Conservation (phyloP, 2,113 vertebrate genomes). For the Misgurnus mizolepis region DNA sequence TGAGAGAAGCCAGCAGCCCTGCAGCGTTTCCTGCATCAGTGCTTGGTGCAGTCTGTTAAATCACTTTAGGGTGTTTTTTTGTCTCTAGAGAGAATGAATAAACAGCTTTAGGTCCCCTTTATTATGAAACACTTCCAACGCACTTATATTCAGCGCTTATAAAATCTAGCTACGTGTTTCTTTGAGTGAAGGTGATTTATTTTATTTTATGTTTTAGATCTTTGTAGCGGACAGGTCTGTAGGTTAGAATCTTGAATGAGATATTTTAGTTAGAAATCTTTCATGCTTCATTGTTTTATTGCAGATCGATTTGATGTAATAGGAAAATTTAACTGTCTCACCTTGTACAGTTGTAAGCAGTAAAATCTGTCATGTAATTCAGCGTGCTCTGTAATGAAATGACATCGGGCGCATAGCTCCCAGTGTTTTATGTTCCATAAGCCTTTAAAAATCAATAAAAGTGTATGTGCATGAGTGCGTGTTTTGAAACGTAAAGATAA, state of each 20-base stretch:
- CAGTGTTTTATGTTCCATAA: constrained; percentile 10
- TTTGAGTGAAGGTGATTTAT: constrained; percentile 10
- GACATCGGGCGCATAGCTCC: constrained; percentile 1
- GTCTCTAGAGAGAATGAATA: constrained; percentile 45
- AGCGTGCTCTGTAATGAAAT: constrained; percentile 25
- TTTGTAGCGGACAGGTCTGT: not conserved
- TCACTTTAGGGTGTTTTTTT: constrained; percentile 48
- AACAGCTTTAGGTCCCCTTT: constrained; percentile 52
- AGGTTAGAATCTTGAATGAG: constrained; percentile 14
- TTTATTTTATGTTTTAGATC: constrained; percentile 10
- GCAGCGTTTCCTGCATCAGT: constrained; percentile 34
- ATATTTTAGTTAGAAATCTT: constrained; percentile 28
- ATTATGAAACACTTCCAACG: constrained; percentile 36
- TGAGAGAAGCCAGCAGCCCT: constrained; percentile 34
- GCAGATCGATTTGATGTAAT: constrained; percentile 30
- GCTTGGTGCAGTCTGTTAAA: constrained; percentile 32
- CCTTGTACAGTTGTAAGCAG: constrained; percentile 26
- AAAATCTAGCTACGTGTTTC: constrained; percentile 32
- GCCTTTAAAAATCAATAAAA: constrained; percentile 35
- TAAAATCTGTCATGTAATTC: constrained; percentile 19
- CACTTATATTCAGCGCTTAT: constrained; percentile 46
- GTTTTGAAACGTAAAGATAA: constrained; percentile 26
- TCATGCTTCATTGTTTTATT: constrained; percentile 33
- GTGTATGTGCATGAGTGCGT: not conserved
- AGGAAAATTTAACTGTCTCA: constrained; percentile 33